Evolutionary conservation across 2,113 vertebrate species (phyloP), one percentile per base, ranked within the genome.

Genomic region (Chiloscyllium plagiosum): DNA sequence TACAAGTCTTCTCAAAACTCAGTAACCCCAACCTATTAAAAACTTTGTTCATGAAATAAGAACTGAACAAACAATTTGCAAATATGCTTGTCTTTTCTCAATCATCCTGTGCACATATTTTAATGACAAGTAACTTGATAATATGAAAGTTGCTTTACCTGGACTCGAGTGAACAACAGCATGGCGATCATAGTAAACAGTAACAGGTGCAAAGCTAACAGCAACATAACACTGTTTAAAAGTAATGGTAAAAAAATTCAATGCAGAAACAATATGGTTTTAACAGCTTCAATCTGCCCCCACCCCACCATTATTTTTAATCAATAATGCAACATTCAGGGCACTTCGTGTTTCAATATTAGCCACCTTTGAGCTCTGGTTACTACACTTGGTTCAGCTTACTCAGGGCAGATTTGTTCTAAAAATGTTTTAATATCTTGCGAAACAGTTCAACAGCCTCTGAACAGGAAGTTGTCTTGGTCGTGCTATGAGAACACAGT

Each of bases 171-270:
- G 96, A 99, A 99, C 78, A 99, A 97, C 97, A 99, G 96, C 99
- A 99, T 99, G 72, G 98, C 99, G 5, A 99, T 97, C 98, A 99
- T 98, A 19, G 99, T 99, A 96, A 99, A 99, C 93, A 99, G 97
- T 61, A 98, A 98, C 96, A 99, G 98, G 96, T 99, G 99, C 29
- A 99, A 96, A 0, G 97, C 97, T 96, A 99, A 97, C 0, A 99
- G 98, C 56, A 99, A 97, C 96, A 98, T 96, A 12, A 99, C 98
- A 42, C 99, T 99, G 97, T 96, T 87, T 95, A 92, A 93, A 95
- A 69, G 95, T 96, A 33, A 42, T 61, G 96, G 33, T n/a, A 7
- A 8, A 37, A 26, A 80, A 78, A n/a, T 22, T 10, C 72, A 76
- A 13, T 13, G 17, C 42, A 56, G 29, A 20, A 68, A 37, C 26